These are phyloP conservation scores for Centropyge bicolor DNA, from an alignment of 2,797 vertebrate genomes.

Conservation along the genomic window DNA sequence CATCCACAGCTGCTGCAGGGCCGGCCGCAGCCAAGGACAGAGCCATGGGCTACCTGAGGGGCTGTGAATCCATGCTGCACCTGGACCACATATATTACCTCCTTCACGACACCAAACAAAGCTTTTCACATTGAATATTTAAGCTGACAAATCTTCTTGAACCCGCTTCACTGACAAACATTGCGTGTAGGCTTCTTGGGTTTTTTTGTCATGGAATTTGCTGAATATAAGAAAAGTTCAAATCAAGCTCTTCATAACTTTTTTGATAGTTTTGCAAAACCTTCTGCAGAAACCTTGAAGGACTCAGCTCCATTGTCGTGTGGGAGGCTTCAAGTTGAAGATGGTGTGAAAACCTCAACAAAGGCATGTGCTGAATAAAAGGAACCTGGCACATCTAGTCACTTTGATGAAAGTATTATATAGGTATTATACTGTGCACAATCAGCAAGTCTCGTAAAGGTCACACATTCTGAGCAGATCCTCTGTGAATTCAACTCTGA, in stretches of 20 bases:
- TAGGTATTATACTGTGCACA: neutral
- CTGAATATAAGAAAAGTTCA: neutral
- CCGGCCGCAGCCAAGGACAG: constrained; percentile 31
- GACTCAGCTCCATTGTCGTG: constrained; percentile 23
- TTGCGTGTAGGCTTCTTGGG: neutral
- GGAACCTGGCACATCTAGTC: neutral
- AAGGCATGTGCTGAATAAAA: constrained; percentile 13
- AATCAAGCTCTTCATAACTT: constrained; percentile 10
- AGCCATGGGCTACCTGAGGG: constrained; percentile 12
- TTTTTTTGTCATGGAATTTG: neutral
- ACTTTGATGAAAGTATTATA: constrained; percentile 9
- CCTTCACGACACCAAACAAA: constrained; percentile 1
- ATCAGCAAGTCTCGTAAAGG: neutral
- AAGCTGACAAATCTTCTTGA: constrained; percentile 7
- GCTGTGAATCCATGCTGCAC: constrained; percentile 5
- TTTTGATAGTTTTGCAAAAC: neutral
- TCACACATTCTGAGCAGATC: neutral
- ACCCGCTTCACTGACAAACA: neutral
- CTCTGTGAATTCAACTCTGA: neutral
- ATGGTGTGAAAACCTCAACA: constrained; percentile 23
- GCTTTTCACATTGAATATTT: constrained; percentile 2
- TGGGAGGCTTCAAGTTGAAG: constrained; percentile 1
- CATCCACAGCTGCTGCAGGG: constrained; percentile 24
- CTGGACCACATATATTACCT: constrained; percentile 29
- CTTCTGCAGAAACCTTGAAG: constrained; percentile 19